Percentiles rank a stretch among this genome's conserved stretches.
Conservation (phyloP, 2,797 vertebrate species). For the Buceros bicornis region DNA sequence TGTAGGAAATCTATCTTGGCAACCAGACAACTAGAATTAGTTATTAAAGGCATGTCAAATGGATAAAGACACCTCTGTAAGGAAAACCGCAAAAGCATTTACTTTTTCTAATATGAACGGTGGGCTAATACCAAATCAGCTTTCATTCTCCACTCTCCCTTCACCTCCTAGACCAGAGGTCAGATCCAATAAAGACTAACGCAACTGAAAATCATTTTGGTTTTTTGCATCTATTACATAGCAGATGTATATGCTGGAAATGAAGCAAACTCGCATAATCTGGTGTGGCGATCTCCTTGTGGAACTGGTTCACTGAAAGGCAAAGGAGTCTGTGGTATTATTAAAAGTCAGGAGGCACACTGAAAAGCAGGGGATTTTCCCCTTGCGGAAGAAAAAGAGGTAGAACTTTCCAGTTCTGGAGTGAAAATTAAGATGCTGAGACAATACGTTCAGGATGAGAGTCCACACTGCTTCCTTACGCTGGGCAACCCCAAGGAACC, state of each 20-base stretch:
- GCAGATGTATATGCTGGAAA: slow-evolving; percentile 72
- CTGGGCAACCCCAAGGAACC: background rate
- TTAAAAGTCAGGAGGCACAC: slow-evolving; percentile 21
- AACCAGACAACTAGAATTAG: slow-evolving; percentile 87
- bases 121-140: slow-evolving; percentile 83
- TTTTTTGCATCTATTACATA: slow-evolving; percentile 69
- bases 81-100: slow-evolving; percentile 84
- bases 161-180: slow-evolving; percentile 77
- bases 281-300: slow-evolving; percentile 66
- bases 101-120: slow-evolving; percentile 83
- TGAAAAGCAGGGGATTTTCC: background rate
- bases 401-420: background rate
- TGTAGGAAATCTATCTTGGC: slow-evolving; percentile 88
- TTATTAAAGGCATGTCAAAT: slow-evolving; percentile 90
- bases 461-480: background rate
- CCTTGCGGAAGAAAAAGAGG: background rate
- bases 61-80: slow-evolving; percentile 87
- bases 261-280: slow-evolving; percentile 61
- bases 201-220: slow-evolving; percentile 73
- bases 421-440: background rate
- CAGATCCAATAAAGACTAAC: slow-evolving; percentile 79
- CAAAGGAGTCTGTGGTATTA: slow-evolving; percentile 30
- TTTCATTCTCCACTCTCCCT: slow-evolving; percentile 83
- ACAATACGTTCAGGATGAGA: background rate
- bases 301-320: slow-evolving; percentile 64